Conservation (phyloP, 2,888 invertebrate genomes). For the Cheilosia vulpina region DNA sequence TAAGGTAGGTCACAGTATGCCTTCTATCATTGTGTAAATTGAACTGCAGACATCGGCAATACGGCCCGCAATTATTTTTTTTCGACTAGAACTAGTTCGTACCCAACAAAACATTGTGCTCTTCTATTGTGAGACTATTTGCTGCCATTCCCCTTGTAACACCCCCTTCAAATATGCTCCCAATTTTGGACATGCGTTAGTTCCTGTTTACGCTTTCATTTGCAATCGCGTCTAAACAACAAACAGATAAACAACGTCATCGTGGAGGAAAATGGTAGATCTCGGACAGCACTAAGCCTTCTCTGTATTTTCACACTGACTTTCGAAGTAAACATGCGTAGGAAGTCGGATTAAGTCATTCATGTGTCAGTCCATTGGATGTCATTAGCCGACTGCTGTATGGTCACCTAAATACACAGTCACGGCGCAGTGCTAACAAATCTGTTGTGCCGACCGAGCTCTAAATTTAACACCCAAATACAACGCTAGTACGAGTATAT, state of each 20-base stretch:
- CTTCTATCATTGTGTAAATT: too few species aligned
- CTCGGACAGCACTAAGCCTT: constrained; percentile 12
- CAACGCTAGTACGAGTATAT: not conserved
- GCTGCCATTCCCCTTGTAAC: too few species aligned
- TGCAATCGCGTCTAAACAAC: constrained; percentile 26
- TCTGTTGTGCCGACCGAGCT: not conserved
- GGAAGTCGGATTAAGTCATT: constrained; percentile 48
- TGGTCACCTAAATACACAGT: not conserved
- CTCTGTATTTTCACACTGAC: constrained; percentile 26
- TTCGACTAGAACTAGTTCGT: too few species aligned
- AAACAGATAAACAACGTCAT: constrained; percentile 17
- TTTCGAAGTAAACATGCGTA: constrained; percentile 38
- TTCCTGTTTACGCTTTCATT: constrained; percentile 42
- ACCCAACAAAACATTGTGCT: too few species aligned
- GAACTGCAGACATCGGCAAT: too few species aligned
- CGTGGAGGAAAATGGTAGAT: constrained; percentile 13
- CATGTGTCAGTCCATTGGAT: constrained; percentile 37
- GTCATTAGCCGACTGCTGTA: constrained; percentile 31
- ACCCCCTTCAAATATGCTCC: not conserved
- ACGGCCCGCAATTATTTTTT: too few species aligned
- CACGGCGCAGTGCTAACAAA: constrained; percentile 2
- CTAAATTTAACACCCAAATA: constrained; percentile 3
- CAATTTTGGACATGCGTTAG: constrained; percentile 5
- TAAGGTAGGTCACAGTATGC: too few species aligned
- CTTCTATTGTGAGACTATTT: too few species aligned